phyloP scores from a whole-genome alignment of 1,140 invertebrate species.

The Ooceraea biroi region DNA sequence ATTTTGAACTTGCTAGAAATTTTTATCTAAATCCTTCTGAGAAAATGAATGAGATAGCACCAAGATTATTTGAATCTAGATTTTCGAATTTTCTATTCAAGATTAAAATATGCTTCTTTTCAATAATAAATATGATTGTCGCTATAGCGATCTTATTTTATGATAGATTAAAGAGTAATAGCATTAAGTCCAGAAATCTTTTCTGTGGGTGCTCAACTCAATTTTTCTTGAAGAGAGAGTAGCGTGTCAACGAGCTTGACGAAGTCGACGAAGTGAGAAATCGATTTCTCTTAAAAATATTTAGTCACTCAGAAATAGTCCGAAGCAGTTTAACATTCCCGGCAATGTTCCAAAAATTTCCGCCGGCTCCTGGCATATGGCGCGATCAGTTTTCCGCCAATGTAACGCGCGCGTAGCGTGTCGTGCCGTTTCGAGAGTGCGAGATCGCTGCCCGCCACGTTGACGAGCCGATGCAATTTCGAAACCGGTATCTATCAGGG shows the following conservation, averaged over 20 bases:
- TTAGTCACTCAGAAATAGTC: neutral
- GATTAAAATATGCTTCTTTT: no score
- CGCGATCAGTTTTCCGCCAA: neutral
- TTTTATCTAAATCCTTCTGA: no score
- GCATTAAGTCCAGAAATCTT: no score
- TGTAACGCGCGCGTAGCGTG: neutral
- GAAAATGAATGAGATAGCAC: no score
- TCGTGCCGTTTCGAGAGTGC: slow-evolving; percentile 27
- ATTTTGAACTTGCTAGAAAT: no score
- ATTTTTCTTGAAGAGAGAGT: no score
- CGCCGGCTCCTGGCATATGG: neutral
- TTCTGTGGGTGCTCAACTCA: no score
- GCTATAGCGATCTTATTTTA: no score
- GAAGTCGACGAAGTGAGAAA: neutral
- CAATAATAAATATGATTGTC: no score
- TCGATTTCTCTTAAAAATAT: neutral
- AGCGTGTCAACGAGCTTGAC: neutral
- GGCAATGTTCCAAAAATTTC: slow-evolving; percentile 9
- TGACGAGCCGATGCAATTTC: slow-evolving; percentile 31
- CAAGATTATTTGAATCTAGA: no score
- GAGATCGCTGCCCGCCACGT: slow-evolving; percentile 25
- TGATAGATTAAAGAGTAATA: no score
- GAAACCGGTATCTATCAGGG: slow-evolving; percentile 46
- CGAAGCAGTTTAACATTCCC: neutral
- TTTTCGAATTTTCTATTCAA: no score